These are phyloP conservation scores for Podabrus alpinus DNA, from an alignment of 2,888 invertebrate genomes.

Conservation along the genomic window DNA sequence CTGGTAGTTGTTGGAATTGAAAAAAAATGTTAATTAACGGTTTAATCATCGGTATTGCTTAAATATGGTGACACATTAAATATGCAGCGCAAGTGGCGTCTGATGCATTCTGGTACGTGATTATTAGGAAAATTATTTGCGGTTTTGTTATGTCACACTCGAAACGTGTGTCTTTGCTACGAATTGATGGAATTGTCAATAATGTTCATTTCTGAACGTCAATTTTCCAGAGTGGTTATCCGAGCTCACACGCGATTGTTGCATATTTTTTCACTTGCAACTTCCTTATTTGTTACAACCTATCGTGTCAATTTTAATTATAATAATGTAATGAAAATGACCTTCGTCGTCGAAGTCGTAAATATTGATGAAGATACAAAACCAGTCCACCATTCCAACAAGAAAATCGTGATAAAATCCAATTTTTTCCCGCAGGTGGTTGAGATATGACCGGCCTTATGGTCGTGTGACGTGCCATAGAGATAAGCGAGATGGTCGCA, in stretches of 20 bases:
- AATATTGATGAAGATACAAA: conserved; percentile 11
- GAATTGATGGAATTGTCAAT: not conserved
- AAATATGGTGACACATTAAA: not conserved
- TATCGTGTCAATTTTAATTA: not conserved
- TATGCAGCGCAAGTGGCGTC: not conserved
- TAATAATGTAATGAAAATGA: not conserved
- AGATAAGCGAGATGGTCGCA: not conserved
- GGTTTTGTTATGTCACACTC: not conserved
- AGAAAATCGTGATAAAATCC: not conserved
- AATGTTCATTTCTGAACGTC: not conserved
- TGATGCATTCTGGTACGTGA: not conserved
- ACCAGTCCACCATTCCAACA: conserved; percentile 1
- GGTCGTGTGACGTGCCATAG: not conserved
- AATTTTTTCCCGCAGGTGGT: not conserved
- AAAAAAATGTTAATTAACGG: not conserved
- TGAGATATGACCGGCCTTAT: not conserved
- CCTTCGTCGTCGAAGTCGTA: conserved; percentile 3
- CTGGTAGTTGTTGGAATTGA: not conserved
- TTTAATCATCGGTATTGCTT: not conserved
- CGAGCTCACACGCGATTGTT: not conserved
- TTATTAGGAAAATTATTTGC: not conserved
- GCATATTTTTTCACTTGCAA: not conserved
- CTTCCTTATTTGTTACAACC: not conserved
- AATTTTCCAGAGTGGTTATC: not conserved
- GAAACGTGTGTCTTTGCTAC: not conserved